A percentile compares a stretch with the other conserved stretches of the same genome.
These are phyloP conservation scores for Crocuta crocuta DNA, from an alignment of 2,113 vertebrate species.

Conservation along the genomic window DNA sequence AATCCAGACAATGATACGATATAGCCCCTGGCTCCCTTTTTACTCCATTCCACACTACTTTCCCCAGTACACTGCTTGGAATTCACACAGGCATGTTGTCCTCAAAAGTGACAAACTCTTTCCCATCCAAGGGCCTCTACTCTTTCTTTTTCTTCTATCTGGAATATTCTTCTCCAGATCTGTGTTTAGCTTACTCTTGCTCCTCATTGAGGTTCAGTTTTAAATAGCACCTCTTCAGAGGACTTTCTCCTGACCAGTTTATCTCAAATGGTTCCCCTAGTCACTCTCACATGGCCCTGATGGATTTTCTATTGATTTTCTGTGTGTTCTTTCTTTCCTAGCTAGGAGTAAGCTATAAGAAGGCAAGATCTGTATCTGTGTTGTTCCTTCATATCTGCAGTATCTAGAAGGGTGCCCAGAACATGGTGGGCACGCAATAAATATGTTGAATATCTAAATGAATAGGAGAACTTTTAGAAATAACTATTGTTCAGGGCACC, in stretches of 20 bases:
- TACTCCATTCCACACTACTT: background rate
- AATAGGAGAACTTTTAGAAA: constrained; percentile 26
- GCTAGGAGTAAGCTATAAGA: background rate
- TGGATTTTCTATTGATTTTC: background rate
- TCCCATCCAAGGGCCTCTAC: background rate
- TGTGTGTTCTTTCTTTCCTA: background rate
- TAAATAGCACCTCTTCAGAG: background rate
- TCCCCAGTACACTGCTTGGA: background rate
- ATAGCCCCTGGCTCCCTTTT: background rate
- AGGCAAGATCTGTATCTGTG: background rate
- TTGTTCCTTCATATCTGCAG: background rate
- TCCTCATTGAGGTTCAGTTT: background rate
- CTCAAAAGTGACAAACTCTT: background rate
- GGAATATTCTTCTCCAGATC: background rate
- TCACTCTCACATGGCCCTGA: background rate
- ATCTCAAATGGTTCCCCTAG: background rate
- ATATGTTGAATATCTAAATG: background rate
- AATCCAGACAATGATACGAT: background rate
- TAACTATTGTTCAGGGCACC: background rate
- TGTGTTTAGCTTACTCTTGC: background rate
- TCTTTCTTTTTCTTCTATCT: background rate
- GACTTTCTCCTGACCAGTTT: background rate
- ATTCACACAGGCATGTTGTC: background rate
- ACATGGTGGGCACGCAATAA: background rate
- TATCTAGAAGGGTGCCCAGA: background rate